Conservation (phyloP, 2,797 vertebrate species). For the Etheostoma perlongum region DNA sequence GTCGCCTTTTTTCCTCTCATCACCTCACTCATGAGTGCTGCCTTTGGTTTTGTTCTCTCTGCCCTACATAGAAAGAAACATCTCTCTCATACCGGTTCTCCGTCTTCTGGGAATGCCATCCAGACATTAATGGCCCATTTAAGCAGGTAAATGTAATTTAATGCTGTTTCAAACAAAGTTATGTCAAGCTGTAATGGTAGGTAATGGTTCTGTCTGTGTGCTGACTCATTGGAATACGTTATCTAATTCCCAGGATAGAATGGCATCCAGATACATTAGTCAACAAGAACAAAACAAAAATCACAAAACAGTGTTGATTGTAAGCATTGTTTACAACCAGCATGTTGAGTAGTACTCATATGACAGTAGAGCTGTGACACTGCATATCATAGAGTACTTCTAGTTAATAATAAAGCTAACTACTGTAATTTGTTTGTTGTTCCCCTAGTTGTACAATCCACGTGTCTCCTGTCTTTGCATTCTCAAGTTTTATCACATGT, state of each 20-base stretch:
- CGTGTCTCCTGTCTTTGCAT: too few relatives aligned
- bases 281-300: conserved; percentile 27
- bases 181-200: conserved; percentile 63
- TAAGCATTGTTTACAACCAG: conserved; percentile 17
- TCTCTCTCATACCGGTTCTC: conserved; percentile 34
- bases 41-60: conserved; percentile 29
- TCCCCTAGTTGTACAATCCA: neutral
- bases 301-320: conserved; percentile 17
- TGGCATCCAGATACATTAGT: conserved; percentile 46
- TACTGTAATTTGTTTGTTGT: neutral
- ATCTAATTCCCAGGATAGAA: conserved; percentile 44
- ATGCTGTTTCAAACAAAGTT: conserved; percentile 71
- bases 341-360: neutral
- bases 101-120: conserved; percentile 56
- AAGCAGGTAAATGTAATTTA: conserved; percentile 68
- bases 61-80: conserved; percentile 18
- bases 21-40: conserved; percentile 13
- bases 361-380: neutral
- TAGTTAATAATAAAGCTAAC: neutral
- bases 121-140: conserved; percentile 70
- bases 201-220: conserved; percentile 59
- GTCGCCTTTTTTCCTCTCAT: conserved; percentile 25
- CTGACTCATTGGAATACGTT: conserved; percentile 67
- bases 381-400: neutral
- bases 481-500: too few relatives aligned